Base-by-base conservation (phyloP, 1,140 invertebrate species). In the Cylas formicarius region DNA sequence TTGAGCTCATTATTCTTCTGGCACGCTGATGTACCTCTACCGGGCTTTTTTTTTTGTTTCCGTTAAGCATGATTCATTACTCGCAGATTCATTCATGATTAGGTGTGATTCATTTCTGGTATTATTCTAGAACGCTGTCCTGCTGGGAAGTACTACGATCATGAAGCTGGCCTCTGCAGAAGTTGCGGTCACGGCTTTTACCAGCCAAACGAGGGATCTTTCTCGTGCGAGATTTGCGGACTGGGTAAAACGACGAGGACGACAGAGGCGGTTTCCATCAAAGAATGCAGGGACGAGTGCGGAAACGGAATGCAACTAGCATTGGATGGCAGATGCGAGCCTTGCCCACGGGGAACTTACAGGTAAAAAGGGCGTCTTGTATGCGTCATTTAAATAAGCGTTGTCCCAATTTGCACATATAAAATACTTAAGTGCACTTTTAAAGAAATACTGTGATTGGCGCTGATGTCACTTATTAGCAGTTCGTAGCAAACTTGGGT, bases 141-240 rank as follows among this genome's bases (percentile, higher is more conserved):
- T 4, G 84, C 89, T 50, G 90, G 91, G 36, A 90, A 91, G 70
- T 94, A 85, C 63, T 94, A 88, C 65, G 89, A 94, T 60, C 84
- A 87, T 19, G 76, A 80, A 17, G 79, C 81, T 1, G 86, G 86
- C 16, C 68, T 90, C 0, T 97, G 93, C 60, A 73, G 86, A 26
- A 84, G 84, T 39, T 97, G 93, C 64, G 92, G 92, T 5, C 88
- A 94, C 61, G 93, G 93, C 5, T 92, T 91, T 64, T 97, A 86
- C 65, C 93, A 97, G 63, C 79, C 91, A 0, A 76, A 81, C 31
- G 89, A 93, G 68, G 93, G 93, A 0, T 81, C 90, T 26, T 97
- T 97, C 70, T 75, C 80, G 5, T 97, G 93, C 56, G 69, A 84
- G 20, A 72, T 93, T 1, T 97, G 93, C 62, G 87, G 89, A 2